A percentile compares a stretch with the other conserved stretches of the same genome.
Evolutionary conservation across 1,140 invertebrate genomes (phyloP).

Genomic region (Drosophila carrolli): DNA sequence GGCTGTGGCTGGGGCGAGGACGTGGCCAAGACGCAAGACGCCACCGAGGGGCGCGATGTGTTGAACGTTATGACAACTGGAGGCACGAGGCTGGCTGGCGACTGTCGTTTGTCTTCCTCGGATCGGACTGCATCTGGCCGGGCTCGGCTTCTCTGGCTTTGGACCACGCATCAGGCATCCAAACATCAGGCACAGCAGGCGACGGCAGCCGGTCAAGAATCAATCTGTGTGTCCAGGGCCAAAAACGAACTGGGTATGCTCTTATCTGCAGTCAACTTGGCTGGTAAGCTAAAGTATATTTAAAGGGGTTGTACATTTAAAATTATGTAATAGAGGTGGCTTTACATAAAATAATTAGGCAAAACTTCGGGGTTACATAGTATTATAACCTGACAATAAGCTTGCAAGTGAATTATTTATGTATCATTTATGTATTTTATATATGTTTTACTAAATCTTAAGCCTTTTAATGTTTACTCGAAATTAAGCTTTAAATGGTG

Average conservation of each 20-base stretch:
- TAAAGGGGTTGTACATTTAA: not conserved
- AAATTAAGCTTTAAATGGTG: no score
- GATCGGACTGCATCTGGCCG: constrained; percentile 43
- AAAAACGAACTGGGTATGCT: constrained; percentile 22
- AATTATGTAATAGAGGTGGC: no score
- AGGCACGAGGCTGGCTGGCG: constrained; percentile 72
- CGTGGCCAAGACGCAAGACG: constrained; percentile 30
- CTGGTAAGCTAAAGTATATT: not conserved
- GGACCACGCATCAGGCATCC: constrained; percentile 15
- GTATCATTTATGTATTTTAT: no score
- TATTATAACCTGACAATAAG: no score
- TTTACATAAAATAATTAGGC: no score
- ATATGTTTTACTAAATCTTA: no score
- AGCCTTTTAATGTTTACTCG: no score
- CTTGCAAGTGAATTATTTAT: no score
- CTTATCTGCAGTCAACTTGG: not conserved
- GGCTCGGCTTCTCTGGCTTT: constrained; percentile 15
- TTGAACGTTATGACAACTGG: constrained; percentile 81
- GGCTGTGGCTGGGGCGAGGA: not conserved
- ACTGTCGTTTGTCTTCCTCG: constrained; percentile 34
- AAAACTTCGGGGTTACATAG: no score
- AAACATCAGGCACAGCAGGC: constrained; percentile 53
- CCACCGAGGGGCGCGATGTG: constrained; percentile 60
- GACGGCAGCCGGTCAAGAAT: constrained; percentile 46
- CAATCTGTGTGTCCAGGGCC: constrained; percentile 28